Percentiles rank a stretch among this genome's conserved stretches.
Evolutionary conservation across 2,113 vertebrate genomes (phyloP).

Genomic region (Pedetes capensis): DNA sequence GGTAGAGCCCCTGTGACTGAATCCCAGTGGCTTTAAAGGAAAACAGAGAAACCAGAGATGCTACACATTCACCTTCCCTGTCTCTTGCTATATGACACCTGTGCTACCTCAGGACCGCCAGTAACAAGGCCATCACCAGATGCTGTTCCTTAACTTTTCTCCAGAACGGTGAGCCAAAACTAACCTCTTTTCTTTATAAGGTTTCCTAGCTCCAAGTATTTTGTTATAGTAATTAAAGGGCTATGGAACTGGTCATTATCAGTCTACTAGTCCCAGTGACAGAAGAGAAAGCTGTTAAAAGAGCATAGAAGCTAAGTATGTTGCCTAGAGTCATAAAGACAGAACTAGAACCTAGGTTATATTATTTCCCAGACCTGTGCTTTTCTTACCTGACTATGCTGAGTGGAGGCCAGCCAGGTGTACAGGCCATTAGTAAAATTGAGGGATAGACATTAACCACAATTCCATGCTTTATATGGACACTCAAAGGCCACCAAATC

Average conservation of each 20-base stretch:
- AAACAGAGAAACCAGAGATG: not conserved
- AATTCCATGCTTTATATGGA: not conserved
- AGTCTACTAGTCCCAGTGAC: not conserved
- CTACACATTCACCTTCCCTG: not conserved
- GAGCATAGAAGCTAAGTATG: not conserved
- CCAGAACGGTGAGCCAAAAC: not conserved
- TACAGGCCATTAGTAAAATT: fast-evolving
- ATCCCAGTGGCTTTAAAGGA: not conserved
- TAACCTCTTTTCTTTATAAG: no score
- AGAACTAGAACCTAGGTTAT: not conserved
- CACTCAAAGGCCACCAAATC: not conserved
- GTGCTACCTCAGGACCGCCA: no score
- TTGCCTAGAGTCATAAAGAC: not conserved
- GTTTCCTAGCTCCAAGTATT: no score
- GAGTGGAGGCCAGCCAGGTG: no score
- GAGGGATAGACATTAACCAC: not conserved
- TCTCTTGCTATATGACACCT: not conserved
- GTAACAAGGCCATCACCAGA: not conserved
- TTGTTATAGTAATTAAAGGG: no score
- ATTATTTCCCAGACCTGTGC: not conserved
- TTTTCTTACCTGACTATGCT: not conserved
- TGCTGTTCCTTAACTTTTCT: not conserved
- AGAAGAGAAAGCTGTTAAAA: not conserved
- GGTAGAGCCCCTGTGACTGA: not conserved
- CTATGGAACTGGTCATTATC: not conserved